A percentile compares a stretch with the other conserved stretches of the same genome.
phyloP scores from a whole-genome alignment of 2,113 vertebrate species.

The Bagarius yarrelli region DNA sequence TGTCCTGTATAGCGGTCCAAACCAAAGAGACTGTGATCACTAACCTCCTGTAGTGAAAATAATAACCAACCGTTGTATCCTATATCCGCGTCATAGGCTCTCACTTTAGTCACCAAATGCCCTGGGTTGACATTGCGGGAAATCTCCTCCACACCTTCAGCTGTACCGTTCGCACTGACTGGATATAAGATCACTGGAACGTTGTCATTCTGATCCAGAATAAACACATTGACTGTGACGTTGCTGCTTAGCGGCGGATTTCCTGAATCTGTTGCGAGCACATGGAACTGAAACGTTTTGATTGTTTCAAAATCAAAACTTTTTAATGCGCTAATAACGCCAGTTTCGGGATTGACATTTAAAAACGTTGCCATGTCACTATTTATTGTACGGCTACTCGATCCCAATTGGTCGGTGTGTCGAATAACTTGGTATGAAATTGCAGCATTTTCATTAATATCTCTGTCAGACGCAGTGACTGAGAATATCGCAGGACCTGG shows the following conservation, averaged over 20 bases:
- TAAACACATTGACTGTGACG: conserved; percentile 58
- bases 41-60: conserved; percentile 56
- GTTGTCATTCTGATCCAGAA: conserved; percentile 64
- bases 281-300: conserved; percentile 50
- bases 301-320: conserved; percentile 58
- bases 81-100: conserved; percentile 61
- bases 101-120: conserved; percentile 57
- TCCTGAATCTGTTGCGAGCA: conserved; percentile 56
- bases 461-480: conserved; percentile 57
- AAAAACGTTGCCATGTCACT: conserved; percentile 50
- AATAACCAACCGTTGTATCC: conserved; percentile 61
- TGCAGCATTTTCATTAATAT: conserved; percentile 54
- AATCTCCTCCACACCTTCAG: conserved; percentile 53
- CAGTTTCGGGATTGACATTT: conserved; percentile 56
- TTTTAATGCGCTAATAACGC: conserved; percentile 48
- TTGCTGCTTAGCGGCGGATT: conserved; percentile 52
- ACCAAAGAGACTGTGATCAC: conserved; percentile 56
- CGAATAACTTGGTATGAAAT: conserved; percentile 57
- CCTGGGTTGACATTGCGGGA: conserved; percentile 54
- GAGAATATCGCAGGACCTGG: conserved; percentile 53
- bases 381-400: neutral
- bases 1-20: conserved; percentile 59
- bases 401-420: neutral
- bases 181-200: conserved; percentile 56
- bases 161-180: conserved; percentile 48